Base-by-base conservation (phyloP, 23 tunicate species). In the Styela clava region DNA sequence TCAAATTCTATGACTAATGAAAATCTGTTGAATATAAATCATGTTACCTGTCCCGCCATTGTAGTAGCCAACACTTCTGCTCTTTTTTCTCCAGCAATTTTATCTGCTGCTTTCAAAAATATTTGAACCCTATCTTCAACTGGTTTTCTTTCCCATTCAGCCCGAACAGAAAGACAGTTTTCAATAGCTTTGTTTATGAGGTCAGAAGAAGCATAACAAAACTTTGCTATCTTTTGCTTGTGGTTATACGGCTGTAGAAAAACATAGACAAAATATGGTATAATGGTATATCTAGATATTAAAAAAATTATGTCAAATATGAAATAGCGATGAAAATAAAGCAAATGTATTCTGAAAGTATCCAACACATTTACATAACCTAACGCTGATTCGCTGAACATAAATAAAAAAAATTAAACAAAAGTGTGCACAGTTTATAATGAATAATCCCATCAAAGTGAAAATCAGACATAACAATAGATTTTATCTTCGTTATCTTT, bases 1-100 rank as follows among this genome's bases (percentile, higher is more conserved):
- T n/a, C n/a, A n/a, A n/a, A n/a, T n/a, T n/a, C n/a, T n/a, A n/a
- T n/a, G n/a, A n/a, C n/a, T n/a, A n/a, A n/a, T n/a, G n/a, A n/a
- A n/a, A n/a, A n/a, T n/a, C n/a, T n/a, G n/a, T n/a, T n/a, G n/a
- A n/a, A n/a, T n/a, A n/a, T n/a, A n/a, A n/a, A n/a, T n/a, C n/a
- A n/a, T n/a, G n/a, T 5, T 30, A 91, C 97, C 87, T 93, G 98
- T 27, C 99, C 99, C 31, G 94, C 99, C 99, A 96, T 96, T 2
- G 99, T 96, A 22, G 99, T 70, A 3, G 99, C 99, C 19, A 91
- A 73, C 62, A 96, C 83, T 51, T 96, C 88, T 24, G 93, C 87
- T 2, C 99, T 84, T 20, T 90, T 84, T 63, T 88, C 85, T 3
- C 74, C 83, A 30, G 84, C 82, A 3, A 96, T 69, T 23, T 87